These are phyloP conservation scores for Chironomus tentans DNA, from an alignment of 2,888 invertebrate species.

Conservation along the genomic window DNA sequence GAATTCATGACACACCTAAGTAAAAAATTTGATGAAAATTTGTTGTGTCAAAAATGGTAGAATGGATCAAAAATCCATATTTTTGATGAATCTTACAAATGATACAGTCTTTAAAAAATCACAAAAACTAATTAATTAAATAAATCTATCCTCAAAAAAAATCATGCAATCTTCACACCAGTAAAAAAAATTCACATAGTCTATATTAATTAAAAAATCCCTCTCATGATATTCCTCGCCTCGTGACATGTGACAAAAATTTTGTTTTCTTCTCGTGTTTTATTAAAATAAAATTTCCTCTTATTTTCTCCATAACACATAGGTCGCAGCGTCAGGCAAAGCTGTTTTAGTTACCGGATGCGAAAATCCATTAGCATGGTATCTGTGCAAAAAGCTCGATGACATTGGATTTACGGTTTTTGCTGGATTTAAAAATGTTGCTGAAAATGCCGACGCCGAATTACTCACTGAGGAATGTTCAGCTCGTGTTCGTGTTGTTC, in stretches of 20 bases:
- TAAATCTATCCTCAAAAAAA: too few species aligned
- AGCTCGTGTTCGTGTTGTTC: constrained; percentile 60
- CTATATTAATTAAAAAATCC: not conserved
- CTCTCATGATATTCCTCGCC: not conserved
- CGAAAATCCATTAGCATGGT: constrained; percentile 47
- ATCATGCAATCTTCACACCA: too few species aligned
- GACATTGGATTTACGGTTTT: constrained; percentile 82
- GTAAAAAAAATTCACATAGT: not conserved
- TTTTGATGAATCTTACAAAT: too few species aligned
- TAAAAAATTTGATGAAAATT: too few species aligned
- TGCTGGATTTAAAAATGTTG: constrained; percentile 65
- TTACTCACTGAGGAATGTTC: constrained; percentile 71
- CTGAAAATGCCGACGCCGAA: constrained; percentile 58
- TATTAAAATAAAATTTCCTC: too few species aligned
- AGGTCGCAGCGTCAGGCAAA: constrained; percentile 76
- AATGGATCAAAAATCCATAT: too few species aligned
- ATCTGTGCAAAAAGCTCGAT: constrained; percentile 66
- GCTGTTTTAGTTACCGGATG: constrained; percentile 78
- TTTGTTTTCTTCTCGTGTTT: not conserved
- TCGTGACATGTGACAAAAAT: not conserved
- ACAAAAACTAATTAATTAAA: too few species aligned
- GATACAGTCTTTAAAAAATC: too few species aligned
- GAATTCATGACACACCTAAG: too few species aligned
- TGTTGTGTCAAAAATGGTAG: too few species aligned
- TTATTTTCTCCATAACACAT: not conserved